Evolutionary conservation across 1,140 invertebrate genomes (phyloP), one percentile per base, ranked within the genome.

Genomic region (Temnothorax nylanderi): DNA sequence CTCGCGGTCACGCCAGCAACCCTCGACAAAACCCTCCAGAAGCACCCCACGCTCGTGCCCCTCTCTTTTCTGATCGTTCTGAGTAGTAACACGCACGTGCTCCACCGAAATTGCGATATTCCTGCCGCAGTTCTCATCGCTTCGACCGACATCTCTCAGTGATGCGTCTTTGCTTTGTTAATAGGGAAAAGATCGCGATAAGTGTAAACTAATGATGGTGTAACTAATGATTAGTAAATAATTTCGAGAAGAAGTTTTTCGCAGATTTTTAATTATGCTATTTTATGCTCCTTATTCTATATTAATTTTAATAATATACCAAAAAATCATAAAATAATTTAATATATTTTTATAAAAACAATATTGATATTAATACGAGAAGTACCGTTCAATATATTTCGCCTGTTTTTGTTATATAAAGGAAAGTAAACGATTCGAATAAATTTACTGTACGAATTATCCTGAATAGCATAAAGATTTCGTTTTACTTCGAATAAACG

Each of bases 1-100:
- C 92, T 89, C 86, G 88, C 71, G 91, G 93, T 94, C 94, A 95
- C 94, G 94, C 92, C 81, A 94, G 64, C 87, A 47, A 75, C 67
- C 47, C 62, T 64, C 80, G 21, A 85, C 34, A 34, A 26, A 76
- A 54, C 41, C 54, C 41, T 85, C 37, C 76, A 71, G 71, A 54
- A 44, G 5, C 47, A 32, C 16, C 44, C 51, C 21, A 74, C 16
- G 10, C 44, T 32, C 13, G 44, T 10, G 41, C 65, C 13, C 6
- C 37, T 69, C 26, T 41, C 69, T 32, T 51, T 37, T 37, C 34
- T 10, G 32, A 78, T 37, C 60, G 44, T 74, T 26, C 21, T 21
- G n/a, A 18, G 6, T 8, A 13, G 6, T 8, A 56, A 7, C n/a
- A 67, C 71, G 71, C 44, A 51, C 37, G 32, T 60, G 47, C n/a